Percentiles rank a stretch among this genome's conserved stretches.
Evolutionary conservation across 2,888 invertebrate species (phyloP).

Genomic region (Blastobasis lacticolella): DNA sequence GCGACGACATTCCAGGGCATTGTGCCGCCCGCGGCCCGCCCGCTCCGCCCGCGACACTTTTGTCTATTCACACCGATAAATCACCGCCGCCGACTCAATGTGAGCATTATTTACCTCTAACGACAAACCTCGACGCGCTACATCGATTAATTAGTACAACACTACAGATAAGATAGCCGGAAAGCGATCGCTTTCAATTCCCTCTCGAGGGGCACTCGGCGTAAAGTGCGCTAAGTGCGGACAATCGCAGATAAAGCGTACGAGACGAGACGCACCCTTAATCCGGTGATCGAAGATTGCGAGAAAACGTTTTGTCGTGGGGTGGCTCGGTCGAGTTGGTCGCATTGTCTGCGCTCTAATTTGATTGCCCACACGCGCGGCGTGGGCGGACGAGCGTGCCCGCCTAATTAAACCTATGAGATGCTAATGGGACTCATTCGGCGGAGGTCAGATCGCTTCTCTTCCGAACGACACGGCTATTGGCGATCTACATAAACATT

Average conservation of each 20-base stretch:
- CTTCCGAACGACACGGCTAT: constrained; percentile 32
- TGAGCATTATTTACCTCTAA: constrained; percentile 66
- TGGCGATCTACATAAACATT: constrained; percentile 34
- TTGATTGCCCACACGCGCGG: constrained; percentile 58
- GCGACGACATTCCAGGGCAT: constrained; percentile 69
- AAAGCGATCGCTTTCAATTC: constrained; percentile 74
- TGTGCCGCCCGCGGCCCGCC: constrained; percentile 38
- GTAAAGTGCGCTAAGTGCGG: constrained; percentile 73
- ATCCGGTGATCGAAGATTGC: constrained; percentile 74
- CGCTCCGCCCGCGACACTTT: constrained; percentile 69
- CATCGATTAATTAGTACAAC: constrained; percentile 73
- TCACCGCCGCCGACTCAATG: constrained; percentile 61
- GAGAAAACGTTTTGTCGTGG: constrained; percentile 73
- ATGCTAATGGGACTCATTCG: constrained; percentile 56
- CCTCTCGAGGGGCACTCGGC: constrained; percentile 71
- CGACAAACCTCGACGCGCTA: constrained; percentile 51
- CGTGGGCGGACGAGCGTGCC: constrained; percentile 49
- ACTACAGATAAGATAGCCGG: constrained; percentile 69
- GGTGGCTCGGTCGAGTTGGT: constrained; percentile 58
- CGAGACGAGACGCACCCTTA: constrained; percentile 70
- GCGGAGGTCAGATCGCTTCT: constrained; percentile 45
- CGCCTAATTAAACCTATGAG: constrained; percentile 63
- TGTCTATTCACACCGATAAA: constrained; percentile 71
- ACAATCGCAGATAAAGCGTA: constrained; percentile 75
- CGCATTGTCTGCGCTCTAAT: constrained; percentile 66